Evolutionary conservation across 1,140 invertebrate species (phyloP), one percentile per base, ranked within the genome.

Genomic region (Diorhabda carinulata): DNA sequence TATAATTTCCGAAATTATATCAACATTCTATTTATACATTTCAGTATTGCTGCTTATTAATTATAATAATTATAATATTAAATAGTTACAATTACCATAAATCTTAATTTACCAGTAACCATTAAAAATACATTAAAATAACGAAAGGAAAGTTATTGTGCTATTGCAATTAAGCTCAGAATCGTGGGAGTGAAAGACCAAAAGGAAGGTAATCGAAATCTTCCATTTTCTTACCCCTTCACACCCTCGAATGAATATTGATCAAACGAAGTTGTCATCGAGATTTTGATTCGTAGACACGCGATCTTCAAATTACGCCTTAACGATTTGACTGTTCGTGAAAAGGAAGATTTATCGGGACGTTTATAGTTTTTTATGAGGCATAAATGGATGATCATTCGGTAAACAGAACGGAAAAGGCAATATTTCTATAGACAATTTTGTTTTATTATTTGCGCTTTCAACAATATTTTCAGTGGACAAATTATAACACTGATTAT

Each of bases 341-440:
- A 52, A 52, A 52, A 52, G 47, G n/a, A 52, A 52, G 47, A 52
- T 52, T 52, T 52, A 52, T 52, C n/a, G 47, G 47, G 47, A n/a
- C 47, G 47, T 52, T 52, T 52, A 52, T 52, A 52, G n/a, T 52
- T 52, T 52, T 52, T 52, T 52, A 52, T 52, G 47, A 52, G 47
- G 47, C n/a, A 52, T 52, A 52, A 52, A 52, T 6, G 47, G 47
- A 52, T 52, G 47, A 52, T 6, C 6, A 52, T 52, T 52, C 47
- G 47, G 47, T 52, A 52, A 52, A 52, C 47, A 52, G 47, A n/a
- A 52, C 47, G 47, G n/a, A 52, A 52, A 52, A 6, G 47, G n/a
- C 47, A 52, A 52, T 52, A 52, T 52, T 52, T 52, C 47, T 52
- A 52, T 6, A 52, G 47, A 52, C n/a, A 52, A 52, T 52, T 52